Evolutionary conservation across 2,888 invertebrate species (phyloP).

Genomic region (Sminthurinus aureus): DNA sequence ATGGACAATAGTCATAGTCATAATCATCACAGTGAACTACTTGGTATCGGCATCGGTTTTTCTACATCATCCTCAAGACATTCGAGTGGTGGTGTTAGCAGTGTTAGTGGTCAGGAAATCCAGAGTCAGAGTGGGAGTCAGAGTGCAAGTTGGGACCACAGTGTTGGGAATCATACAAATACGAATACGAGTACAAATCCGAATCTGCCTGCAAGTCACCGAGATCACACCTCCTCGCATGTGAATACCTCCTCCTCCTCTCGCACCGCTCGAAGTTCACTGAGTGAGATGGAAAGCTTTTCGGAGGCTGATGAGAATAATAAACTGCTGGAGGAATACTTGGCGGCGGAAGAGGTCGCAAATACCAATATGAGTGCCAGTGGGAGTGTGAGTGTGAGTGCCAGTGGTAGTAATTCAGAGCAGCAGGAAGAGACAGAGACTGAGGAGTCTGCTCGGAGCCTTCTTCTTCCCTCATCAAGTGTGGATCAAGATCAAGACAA

Average conservation of each 20-base stretch:
- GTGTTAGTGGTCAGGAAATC: background rate
- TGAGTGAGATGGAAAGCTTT: constrained; percentile 42
- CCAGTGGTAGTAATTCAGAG: background rate
- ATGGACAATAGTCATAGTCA: constrained; percentile 43
- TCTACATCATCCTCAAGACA: background rate
- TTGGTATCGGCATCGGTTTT: background rate
- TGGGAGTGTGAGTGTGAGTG: constrained; percentile 18
- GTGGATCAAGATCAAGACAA: background rate
- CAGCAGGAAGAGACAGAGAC: constrained; percentile 28
- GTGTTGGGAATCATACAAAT: constrained; percentile 1
- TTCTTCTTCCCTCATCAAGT: background rate
- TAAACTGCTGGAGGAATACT: constrained; percentile 36
- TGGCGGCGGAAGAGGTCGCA: constrained; percentile 3
- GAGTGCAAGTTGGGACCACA: background rate
- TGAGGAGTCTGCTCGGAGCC: constrained; percentile 6
- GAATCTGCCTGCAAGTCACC: constrained; percentile 2
- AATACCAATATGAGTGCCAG: background rate
- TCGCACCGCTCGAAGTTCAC: constrained; percentile 38
- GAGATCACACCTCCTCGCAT: constrained; percentile 29
- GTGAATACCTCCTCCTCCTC: constrained; percentile 47
- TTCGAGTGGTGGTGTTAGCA: background rate
- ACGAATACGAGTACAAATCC: background rate
- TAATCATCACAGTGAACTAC: background rate
- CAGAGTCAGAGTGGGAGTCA: background rate
- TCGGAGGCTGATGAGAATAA: constrained; percentile 42